Percentiles rank a stretch among this genome's conserved stretches.
These are phyloP conservation scores for Cabera pusaria DNA, from an alignment of 2,888 invertebrate species.

Conservation along the genomic window DNA sequence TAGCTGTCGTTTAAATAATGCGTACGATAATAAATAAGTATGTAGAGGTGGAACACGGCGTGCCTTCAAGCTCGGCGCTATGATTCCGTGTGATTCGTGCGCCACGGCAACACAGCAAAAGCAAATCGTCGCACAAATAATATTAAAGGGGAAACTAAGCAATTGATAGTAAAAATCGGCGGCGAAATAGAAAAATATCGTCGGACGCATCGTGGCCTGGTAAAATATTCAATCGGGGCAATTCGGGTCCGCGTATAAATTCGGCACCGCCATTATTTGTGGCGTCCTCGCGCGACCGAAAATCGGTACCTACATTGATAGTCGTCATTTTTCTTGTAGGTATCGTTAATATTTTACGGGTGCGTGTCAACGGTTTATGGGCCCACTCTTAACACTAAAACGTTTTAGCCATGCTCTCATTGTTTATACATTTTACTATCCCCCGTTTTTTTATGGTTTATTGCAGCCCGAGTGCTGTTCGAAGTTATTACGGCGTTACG, in stretches of 20 bases:
- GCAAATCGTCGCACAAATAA: constrained; percentile 61
- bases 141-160: constrained; percentile 79
- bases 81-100: no score
- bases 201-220: constrained; percentile 77
- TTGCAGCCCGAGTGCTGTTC: constrained; percentile 67
- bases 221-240: constrained; percentile 83
- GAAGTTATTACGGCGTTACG: constrained; percentile 63
- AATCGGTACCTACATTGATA: constrained; percentile 80
- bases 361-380: constrained; percentile 82
- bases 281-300: constrained; percentile 77
- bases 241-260: constrained; percentile 81
- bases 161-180: constrained; percentile 81
- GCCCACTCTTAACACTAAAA: constrained; percentile 82
- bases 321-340: constrained; percentile 81
- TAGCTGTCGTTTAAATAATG: background rate
- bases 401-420: constrained; percentile 80
- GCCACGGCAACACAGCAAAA: constrained; percentile 33
- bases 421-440: constrained; percentile 82
- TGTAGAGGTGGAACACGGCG: no score
- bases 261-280: constrained; percentile 78
- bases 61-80: background rate
- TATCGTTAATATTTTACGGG: constrained; percentile 82
- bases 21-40: no score
- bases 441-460: constrained; percentile 75
- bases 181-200: constrained; percentile 81